phyloP scores from a whole-genome alignment of 2,797 vertebrate species.

The Xyrichtys novacula region DNA sequence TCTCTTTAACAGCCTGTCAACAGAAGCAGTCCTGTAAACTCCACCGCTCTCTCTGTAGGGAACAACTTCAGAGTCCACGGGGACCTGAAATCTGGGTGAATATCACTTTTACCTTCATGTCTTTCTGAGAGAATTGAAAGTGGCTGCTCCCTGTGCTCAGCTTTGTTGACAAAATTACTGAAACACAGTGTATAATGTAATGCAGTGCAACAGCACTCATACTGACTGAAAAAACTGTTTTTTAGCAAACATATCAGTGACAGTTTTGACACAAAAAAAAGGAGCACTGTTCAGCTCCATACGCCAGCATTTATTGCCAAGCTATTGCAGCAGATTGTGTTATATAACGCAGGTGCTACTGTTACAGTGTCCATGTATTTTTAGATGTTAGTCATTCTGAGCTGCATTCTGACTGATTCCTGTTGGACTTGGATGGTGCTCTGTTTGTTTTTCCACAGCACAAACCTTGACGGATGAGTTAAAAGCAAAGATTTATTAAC shows the following conservation, averaged over 20 bases:
- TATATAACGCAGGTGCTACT: slow-evolving; percentile 19
- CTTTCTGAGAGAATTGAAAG: too few species aligned
- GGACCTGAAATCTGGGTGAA: background rate
- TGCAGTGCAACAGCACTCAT: background rate
- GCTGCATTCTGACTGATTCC: background rate
- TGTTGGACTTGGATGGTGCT: background rate
- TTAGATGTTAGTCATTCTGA: background rate
- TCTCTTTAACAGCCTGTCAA: background rate
- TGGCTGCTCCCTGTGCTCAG: background rate
- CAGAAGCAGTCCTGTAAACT: background rate
- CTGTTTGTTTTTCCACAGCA: background rate
- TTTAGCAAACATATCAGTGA: slow-evolving; percentile 5
- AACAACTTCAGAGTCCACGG: background rate
- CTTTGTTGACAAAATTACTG: background rate
- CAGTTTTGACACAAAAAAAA: slow-evolving; percentile 9
- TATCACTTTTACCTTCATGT: background rate
- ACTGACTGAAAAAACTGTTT: background rate
- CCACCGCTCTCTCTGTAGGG: background rate
- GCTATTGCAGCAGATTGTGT: slow-evolving; percentile 38
- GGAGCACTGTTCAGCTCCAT: slow-evolving; percentile 5
- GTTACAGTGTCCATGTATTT: background rate
- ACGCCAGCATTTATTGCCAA: slow-evolving; percentile 5
- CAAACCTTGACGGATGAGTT: background rate
- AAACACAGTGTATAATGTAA: background rate
- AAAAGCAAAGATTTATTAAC: background rate